phyloP scores from a whole-genome alignment of 2,888 invertebrate species.

The Acanthosepion pharaonis region DNA sequence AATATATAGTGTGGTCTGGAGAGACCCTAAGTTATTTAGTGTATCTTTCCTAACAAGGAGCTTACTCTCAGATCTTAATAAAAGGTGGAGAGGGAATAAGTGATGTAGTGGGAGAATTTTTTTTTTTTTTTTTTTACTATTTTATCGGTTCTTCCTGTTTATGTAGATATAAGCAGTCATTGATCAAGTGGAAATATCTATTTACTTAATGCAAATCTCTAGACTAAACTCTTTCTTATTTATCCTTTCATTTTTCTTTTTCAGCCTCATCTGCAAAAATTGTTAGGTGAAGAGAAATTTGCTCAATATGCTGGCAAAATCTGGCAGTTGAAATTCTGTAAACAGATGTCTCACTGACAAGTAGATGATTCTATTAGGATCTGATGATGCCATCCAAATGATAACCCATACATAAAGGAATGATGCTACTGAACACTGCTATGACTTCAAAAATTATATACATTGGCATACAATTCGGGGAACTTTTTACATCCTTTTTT shows the following conservation, averaged over 20 bases:
- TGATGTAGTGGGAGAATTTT: no score
- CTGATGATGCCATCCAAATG: background rate
- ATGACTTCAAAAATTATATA: background rate
- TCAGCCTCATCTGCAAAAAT: constrained; percentile 69
- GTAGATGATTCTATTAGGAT: background rate
- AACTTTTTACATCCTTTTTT: background rate
- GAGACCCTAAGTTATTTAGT: no score
- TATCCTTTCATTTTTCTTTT: constrained; percentile 49
- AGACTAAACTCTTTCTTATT: background rate
- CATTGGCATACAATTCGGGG: background rate
- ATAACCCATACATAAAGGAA: background rate
- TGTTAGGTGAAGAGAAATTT: constrained; percentile 72
- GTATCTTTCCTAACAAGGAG: no score
- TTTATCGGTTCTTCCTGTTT: background rate
- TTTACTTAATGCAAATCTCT: background rate
- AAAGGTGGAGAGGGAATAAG: no score
- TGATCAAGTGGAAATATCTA: background rate
- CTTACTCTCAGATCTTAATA: no score
- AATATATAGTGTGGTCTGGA: no score
- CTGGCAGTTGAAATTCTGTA: constrained; percentile 74
- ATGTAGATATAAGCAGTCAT: background rate
- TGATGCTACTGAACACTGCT: background rate
- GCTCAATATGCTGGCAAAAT: constrained; percentile 74
- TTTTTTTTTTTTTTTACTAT: no score
- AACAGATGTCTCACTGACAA: constrained; percentile 24